A percentile compares a stretch with the other conserved stretches of the same genome.
Conservation (phyloP, 2,888 invertebrate genomes). For the Apantesis nais region DNA sequence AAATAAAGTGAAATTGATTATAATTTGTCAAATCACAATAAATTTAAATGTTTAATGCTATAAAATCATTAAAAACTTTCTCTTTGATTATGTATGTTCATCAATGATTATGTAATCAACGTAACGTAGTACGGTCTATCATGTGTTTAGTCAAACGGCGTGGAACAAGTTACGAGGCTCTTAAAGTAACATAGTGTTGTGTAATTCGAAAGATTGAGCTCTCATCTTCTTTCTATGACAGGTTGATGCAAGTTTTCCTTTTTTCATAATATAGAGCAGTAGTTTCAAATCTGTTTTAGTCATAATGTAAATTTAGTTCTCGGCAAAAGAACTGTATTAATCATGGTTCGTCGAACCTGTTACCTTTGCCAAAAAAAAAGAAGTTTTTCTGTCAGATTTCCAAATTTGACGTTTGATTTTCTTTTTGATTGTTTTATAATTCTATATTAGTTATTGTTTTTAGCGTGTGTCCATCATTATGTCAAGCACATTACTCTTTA, state of each 20-base stretch:
- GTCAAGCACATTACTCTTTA: no score
- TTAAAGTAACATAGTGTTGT: slow-evolving; percentile 20
- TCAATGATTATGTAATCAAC: slow-evolving; percentile 31
- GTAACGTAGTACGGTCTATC: slow-evolving; percentile 30
- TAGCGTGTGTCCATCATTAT: no score
- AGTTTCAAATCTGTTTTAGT: slow-evolving; percentile 5
- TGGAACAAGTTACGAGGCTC: slow-evolving; percentile 38
- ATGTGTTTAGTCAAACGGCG: slow-evolving; percentile 39
- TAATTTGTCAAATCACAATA: slow-evolving; percentile 21
- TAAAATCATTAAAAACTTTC: slow-evolving; percentile 15
- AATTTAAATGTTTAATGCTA: slow-evolving; percentile 16
- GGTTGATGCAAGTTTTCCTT: slow-evolving; percentile 7
- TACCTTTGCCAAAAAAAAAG: background rate
- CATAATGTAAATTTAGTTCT: background rate
- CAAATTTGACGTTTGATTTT: background rate
- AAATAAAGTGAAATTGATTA: background rate
- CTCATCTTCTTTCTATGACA: slow-evolving; percentile 20
- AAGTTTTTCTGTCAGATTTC: background rate
- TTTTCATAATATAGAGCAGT: slow-evolving; percentile 4
- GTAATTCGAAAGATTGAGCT: slow-evolving; percentile 30
- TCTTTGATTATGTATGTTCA: slow-evolving; percentile 30
- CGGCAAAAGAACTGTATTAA: background rate
- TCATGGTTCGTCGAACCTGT: background rate
- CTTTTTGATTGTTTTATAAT: background rate
- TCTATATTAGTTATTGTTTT: no score